Percentiles rank a stretch among this genome's conserved stretches.
These are phyloP conservation scores for Gorsachius goisagi DNA, from an alignment of 2,113 vertebrate genomes.

Conservation along the genomic window DNA sequence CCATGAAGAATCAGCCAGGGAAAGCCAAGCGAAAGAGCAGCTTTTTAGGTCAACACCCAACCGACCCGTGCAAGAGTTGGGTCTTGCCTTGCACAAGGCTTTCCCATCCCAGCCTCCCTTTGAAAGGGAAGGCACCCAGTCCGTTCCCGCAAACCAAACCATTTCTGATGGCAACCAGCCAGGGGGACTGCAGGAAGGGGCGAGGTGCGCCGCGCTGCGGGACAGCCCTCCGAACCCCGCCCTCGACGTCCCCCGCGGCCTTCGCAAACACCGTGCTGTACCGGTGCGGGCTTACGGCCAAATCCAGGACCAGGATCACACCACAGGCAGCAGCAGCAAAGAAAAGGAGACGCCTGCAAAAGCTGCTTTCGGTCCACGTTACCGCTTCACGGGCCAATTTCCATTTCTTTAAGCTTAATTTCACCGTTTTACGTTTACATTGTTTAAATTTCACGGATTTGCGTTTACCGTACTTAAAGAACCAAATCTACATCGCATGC, in stretches of 20 bases:
- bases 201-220: fast-evolving
- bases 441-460: neutral
- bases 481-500: fast-evolving
- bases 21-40: neutral
- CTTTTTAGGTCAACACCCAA: neutral
- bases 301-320: fast-evolving
- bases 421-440: neutral
- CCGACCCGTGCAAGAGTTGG: fast-evolving
- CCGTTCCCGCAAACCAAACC: fast-evolving
- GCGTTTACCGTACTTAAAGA: neutral
- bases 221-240: fast-evolving
- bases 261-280: fast-evolving
- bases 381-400: neutral
- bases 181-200: fast-evolving
- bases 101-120: neutral
- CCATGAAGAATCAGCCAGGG: no score
- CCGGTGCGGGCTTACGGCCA: fast-evolving
- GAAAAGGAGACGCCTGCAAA: neutral
- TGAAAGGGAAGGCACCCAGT: neutral
- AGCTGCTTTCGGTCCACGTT: neutral
- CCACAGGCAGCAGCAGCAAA: neutral
- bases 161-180: no score
- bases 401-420: neutral
- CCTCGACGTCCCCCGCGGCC: fast-evolving
- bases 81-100: no score